Conservation (phyloP, 2,888 invertebrate species). For the Tortricodes alternella region DNA sequence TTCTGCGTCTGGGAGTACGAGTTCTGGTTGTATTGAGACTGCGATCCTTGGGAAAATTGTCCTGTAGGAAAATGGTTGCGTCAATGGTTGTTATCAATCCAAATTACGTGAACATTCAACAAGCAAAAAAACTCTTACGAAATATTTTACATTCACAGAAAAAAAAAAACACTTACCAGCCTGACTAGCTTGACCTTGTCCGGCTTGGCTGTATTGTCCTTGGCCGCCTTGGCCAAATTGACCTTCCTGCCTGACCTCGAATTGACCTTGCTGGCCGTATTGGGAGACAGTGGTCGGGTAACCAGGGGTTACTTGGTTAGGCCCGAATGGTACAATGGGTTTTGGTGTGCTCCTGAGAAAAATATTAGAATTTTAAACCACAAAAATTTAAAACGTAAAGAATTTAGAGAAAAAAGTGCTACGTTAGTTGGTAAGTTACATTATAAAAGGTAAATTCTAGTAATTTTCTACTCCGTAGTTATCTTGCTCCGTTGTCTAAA, state of each 20-base stretch:
- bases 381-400: too few relatives aligned
- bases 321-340: slow-evolving; percentile 48
- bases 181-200: slow-evolving; percentile 27
- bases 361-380: neutral
- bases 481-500: too few relatives aligned
- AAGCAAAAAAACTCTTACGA: neutral
- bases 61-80: neutral
- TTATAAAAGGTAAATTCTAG: too few relatives aligned
- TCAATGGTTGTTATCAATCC: neutral
- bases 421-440: too few relatives aligned
- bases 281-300: slow-evolving; percentile 44
- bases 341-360: slow-evolving; percentile 39
- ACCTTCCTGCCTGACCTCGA: slow-evolving; percentile 42
- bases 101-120: neutral
- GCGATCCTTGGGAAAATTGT: slow-evolving; percentile 16
- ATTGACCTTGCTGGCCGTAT: slow-evolving; percentile 48
- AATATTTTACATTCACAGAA: too few relatives aligned
- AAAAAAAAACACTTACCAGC: slow-evolving; percentile 15
- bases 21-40: slow-evolving; percentile 13
- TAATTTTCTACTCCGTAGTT: too few relatives aligned
- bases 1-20: slow-evolving; percentile 22
- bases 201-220: slow-evolving; percentile 42
- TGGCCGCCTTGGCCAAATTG: slow-evolving; percentile 41
- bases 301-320: slow-evolving; percentile 57
- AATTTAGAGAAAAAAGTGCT: too few relatives aligned